A percentile compares a stretch with the other conserved stretches of the same genome.
phyloP scores from a whole-genome alignment of 2,888 invertebrate genomes.

The Hecatera dysodea region DNA sequence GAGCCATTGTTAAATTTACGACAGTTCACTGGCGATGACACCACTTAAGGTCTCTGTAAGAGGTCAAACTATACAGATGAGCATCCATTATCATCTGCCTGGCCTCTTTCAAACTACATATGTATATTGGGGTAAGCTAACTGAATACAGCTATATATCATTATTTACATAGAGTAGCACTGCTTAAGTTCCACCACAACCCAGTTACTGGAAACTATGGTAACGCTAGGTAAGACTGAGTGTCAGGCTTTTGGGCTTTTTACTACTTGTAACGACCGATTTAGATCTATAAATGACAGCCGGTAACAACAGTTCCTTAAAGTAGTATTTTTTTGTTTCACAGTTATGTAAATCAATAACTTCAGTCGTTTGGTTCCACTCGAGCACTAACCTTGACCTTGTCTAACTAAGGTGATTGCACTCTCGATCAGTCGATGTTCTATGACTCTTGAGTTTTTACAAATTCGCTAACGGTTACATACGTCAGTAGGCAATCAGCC shows the following conservation, averaged over 20 bases:
- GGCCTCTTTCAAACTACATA: too few species aligned
- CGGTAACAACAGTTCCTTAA: not conserved
- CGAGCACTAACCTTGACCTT: slow-evolving; percentile 41
- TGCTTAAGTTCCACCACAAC: not conserved
- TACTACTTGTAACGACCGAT: not conserved
- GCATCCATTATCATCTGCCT: not conserved
- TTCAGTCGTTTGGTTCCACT: not conserved
- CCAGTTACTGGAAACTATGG: too few species aligned
- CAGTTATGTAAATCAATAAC: not conserved
- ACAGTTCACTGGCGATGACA: too few species aligned
- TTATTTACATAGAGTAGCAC: too few species aligned
- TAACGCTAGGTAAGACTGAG: too few species aligned
- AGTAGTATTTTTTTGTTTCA: not conserved
- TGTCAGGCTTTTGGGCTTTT: not conserved
- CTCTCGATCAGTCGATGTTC: slow-evolving; percentile 11
- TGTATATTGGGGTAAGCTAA: not conserved
- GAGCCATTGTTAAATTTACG: not conserved
- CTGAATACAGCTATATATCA: too few species aligned
- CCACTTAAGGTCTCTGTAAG: too few species aligned
- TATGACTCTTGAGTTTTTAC: slow-evolving; percentile 35
- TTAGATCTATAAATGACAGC: not conserved
- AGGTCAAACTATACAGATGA: too few species aligned
- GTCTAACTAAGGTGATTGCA: slow-evolving; percentile 32
- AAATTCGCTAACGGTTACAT: slow-evolving; percentile 32
- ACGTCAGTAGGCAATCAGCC: not conserved